Evolutionary conservation across 2,888 invertebrate species (phyloP).

Genomic region (Gandaritis pyraliata): DNA sequence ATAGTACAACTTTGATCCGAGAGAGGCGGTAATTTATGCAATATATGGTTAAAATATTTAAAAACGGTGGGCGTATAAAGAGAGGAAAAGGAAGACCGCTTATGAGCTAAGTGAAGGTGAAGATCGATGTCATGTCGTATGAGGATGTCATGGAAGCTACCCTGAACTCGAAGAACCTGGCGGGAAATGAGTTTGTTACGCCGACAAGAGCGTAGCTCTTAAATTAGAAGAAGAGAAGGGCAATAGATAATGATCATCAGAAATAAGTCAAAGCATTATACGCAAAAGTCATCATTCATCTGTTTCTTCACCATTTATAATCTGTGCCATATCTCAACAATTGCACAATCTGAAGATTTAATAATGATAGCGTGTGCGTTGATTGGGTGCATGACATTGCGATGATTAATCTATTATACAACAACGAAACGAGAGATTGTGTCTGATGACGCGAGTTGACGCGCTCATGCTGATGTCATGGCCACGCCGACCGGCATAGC

Average conservation of each 20-base stretch:
- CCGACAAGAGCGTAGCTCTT: too few relatives aligned
- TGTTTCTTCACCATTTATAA: conserved; percentile 46
- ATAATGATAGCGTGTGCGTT: conserved; percentile 59
- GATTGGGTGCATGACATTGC: conserved; percentile 64
- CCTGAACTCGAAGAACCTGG: too few relatives aligned
- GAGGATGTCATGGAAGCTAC: too few relatives aligned
- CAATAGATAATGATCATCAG: background rate
- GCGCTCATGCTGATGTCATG: conserved; percentile 75
- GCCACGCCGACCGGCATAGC: conserved; percentile 58
- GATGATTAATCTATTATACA: conserved; percentile 64
- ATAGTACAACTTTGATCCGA: conserved; percentile 43
- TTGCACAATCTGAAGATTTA: conserved; percentile 59
- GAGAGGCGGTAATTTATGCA: conserved; percentile 39
- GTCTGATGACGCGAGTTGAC: conserved; percentile 73
- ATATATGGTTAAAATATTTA: conserved; percentile 10
- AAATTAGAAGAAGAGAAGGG: too few relatives aligned
- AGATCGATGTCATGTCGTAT: too few relatives aligned
- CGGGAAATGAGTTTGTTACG: too few relatives aligned
- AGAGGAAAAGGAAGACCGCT: too few relatives aligned
- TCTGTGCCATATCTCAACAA: conserved; percentile 46
- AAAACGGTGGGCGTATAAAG: background rate
- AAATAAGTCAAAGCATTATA: conserved; percentile 39
- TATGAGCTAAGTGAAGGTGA: too few relatives aligned
- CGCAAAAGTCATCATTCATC: conserved; percentile 39
- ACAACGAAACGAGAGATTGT: conserved; percentile 61